Percentiles rank a stretch among this genome's conserved stretches.
These are phyloP conservation scores for Tetramorium simillimum DNA, from an alignment of 1,140 invertebrate species.

Conservation along the genomic window DNA sequence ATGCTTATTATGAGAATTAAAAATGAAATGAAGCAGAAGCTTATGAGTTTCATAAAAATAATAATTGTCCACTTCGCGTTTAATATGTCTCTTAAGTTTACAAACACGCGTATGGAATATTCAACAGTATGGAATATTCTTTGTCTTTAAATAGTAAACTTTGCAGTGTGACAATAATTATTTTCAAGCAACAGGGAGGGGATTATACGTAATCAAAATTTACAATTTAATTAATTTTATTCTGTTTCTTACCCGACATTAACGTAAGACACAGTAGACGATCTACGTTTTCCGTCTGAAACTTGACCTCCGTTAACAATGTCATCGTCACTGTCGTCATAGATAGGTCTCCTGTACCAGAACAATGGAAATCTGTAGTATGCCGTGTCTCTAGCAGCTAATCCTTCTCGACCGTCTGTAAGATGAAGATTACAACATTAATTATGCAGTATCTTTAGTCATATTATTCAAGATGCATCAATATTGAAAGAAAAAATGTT, in stretches of 20 bases:
- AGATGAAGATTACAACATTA: constrained; percentile 29
- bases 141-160: not conserved
- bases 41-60: not conserved
- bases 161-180: not conserved
- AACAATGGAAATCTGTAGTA: constrained; percentile 62
- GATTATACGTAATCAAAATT: not conserved
- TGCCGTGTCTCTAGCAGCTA: constrained; percentile 11
- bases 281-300: not conserved
- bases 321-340: constrained; percentile 59
- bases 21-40: not conserved
- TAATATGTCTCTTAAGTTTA: not conserved
- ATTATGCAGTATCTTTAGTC: not conserved
- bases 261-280: constrained; percentile 66
- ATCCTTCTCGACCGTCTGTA: constrained; percentile 34
- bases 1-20: not conserved
- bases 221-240: constrained; percentile 11
- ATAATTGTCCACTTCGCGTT: not conserved
- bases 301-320: constrained; percentile 28
- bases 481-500: not conserved
- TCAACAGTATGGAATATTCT: not conserved
- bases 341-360: constrained; percentile 65
- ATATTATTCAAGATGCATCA: not conserved
- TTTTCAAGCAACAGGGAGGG: not conserved
- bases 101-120: not conserved
- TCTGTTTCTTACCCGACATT: constrained; percentile 62